These are phyloP conservation scores for Candoia aspera DNA, from an alignment of 2,113 vertebrate species.

Conservation along the genomic window DNA sequence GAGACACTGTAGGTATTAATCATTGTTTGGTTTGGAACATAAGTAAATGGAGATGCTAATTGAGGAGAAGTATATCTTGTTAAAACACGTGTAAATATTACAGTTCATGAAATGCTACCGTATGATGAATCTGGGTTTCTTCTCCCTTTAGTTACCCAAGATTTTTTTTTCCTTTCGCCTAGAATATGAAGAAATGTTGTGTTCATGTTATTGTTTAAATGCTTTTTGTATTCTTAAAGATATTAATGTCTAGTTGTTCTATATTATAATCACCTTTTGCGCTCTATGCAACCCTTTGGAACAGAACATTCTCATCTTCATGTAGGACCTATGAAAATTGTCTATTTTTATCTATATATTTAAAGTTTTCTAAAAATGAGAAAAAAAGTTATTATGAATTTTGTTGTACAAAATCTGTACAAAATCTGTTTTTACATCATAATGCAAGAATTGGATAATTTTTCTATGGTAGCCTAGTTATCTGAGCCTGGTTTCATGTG, in stretches of 20 bases:
- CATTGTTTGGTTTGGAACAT: constrained; percentile 74
- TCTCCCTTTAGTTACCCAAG: constrained; percentile 71
- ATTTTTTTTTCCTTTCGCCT: constrained; percentile 65
- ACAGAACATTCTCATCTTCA: constrained; percentile 85
- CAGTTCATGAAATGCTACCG: constrained; percentile 72
- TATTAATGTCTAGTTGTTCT: constrained; percentile 83
- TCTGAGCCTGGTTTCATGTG: constrained; percentile 86
- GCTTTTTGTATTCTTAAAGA: constrained; percentile 79
- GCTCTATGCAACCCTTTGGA: constrained; percentile 86
- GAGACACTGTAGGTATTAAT: constrained; percentile 75
- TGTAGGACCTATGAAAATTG: constrained; percentile 88
- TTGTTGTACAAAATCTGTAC: constrained; percentile 89
- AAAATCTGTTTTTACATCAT: constrained; percentile 88
- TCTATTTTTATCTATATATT: constrained; percentile 92
- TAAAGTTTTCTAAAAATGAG: constrained; percentile 90
- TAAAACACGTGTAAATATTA: constrained; percentile 79
- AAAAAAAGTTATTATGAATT: constrained; percentile 89
- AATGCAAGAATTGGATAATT: constrained; percentile 85
- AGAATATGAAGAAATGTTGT: constrained; percentile 74
- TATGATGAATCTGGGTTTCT: constrained; percentile 66
- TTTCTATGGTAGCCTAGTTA: constrained; percentile 86
- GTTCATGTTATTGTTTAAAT: constrained; percentile 79
- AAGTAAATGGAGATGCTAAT: constrained; percentile 71
- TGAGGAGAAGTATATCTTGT: constrained; percentile 70
- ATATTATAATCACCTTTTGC: constrained; percentile 82